Base-by-base conservation (phyloP, 2,797 vertebrate genomes). In the Acipenser ruthenus region DNA sequence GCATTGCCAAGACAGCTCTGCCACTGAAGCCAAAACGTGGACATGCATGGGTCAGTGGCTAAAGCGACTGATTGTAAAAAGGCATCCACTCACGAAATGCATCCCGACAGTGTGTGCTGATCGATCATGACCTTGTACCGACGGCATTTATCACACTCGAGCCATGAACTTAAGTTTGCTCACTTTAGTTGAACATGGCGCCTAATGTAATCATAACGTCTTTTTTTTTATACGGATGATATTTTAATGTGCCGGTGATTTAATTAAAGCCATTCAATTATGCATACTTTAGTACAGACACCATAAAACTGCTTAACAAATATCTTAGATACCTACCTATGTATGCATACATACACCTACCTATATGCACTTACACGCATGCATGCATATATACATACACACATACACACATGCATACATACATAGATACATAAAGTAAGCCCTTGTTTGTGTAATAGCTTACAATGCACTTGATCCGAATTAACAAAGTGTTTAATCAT, bases 61-160 rank as follows among this genome's bases (percentile, higher is more conserved):
- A 80, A 77, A 82, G 79, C 75, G 73, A 78, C 74, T 70, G 85
- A 92, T 91, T 91, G 89, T 92, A 76, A 83, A 75, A 83, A 88
- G 79, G 84, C 89, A 91, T 80, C 88, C 89, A 91, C 86, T 91
- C 90, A 92, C 84, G 84, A 91, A 91, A 93, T 93, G 77, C 83
- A 89, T 91, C 86, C 79, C 85, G 92, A 93, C 93, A 88, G 89
- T 86, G 80, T 80, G 80, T 65, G 71, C 77, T 82, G 80, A 88
- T 89, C 87, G 82, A 84, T 88, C 86, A 74, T 83, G 86, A 90
- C 91, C 91, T 93, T 92, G 87, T 69, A 77, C 86, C 80, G 71
- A 70, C 77, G 74, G 79, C 77, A 80, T 80, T 79, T 74, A 78
- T 77, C 86, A 83, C 81, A 74, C 77, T 62, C 70, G 73, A 78